Evolutionary conservation across 2,113 vertebrate genomes (phyloP), one percentile per base, ranked within the genome.

Genomic region (Pholis gunnellus): DNA sequence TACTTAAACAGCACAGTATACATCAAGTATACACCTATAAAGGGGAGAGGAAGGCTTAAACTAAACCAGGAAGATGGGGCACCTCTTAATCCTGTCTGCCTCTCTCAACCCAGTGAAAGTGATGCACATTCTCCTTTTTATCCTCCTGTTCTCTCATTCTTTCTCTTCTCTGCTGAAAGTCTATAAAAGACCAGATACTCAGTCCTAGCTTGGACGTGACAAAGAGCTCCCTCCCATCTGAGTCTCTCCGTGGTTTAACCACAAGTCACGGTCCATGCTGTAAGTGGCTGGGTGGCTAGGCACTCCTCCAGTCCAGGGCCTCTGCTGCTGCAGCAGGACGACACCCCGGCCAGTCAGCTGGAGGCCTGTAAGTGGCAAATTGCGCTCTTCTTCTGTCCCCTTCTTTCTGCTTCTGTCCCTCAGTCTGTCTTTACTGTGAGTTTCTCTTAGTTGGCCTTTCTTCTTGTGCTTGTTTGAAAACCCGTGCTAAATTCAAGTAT

Each of bases 331-430:
- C 68, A 70, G 56, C 38, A 68, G 5, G 77, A 88, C 22, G 82
- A 78, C 81, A 44, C 48, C 78, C 76, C 61, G 57, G 4, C 61
- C 42, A 57, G 78, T 75, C 75, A 89, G 82, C 48, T 89, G 57
- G 96, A 94, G 95, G 94, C 96, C 97, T 96, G 97, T 99, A 99
- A 99, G 98, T 96, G 98, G 97, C 97, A 87, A 69, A 91, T 52
- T 70, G 72, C 69, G 48, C 81, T 88, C 64, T 52, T 75, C 72
- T 73, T 82, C 80, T 87, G 25, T 46, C 40, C 40, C 71, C 29
- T 69, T 72, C 77, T 78, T 63, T 76, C 70, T 79, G 6, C 75
- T 60, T 77, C 61, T 89, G 5, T 80, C 7, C 18, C 29, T 67
- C 36, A 18, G 2, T 60, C 93, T 95, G 87, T 69, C 93, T 94